These are phyloP conservation scores for Nothura maculosa DNA, from an alignment of 2,797 vertebrate genomes.

Conservation along the genomic window DNA sequence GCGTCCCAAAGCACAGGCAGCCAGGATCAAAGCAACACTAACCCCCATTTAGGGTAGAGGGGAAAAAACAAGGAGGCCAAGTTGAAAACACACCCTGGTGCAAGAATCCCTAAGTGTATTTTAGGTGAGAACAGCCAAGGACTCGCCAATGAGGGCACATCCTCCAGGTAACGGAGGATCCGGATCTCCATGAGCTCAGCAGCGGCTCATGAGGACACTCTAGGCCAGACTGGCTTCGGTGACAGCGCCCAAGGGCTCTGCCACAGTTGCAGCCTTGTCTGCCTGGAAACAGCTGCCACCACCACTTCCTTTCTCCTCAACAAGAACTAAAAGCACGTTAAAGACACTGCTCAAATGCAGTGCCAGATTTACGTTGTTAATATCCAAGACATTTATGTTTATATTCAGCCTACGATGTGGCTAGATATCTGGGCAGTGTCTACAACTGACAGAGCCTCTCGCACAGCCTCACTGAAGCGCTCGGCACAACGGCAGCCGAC, in stretches of 20 bases:
- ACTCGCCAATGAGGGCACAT: no score
- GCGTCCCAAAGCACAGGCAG: no score
- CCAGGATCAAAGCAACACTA: no score
- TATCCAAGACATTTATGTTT: neutral
- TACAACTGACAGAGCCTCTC: neutral
- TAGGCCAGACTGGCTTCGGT: rapidly evolving
- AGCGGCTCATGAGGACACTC: rapidly evolving
- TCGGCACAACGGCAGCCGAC: neutral
- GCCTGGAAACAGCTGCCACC: neutral
- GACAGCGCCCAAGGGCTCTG: rapidly evolving
- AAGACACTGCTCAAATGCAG: neutral
- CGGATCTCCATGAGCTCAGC: no score
- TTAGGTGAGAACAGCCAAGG: no score
- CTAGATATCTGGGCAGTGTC: neutral
- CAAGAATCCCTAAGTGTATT: no score
- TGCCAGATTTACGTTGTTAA: neutral
- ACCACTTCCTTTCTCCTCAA: neutral
- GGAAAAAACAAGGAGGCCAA: no score
- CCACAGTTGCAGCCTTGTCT: neutral
- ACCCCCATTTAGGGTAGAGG: no score
- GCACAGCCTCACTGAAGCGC: neutral
- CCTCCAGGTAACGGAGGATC: no score
- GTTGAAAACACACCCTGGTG: no score
- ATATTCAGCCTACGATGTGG: neutral
- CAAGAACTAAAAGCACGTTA: rapidly evolving